phyloP scores from a whole-genome alignment of 2,888 invertebrate species.

The Drosophila monieri region DNA sequence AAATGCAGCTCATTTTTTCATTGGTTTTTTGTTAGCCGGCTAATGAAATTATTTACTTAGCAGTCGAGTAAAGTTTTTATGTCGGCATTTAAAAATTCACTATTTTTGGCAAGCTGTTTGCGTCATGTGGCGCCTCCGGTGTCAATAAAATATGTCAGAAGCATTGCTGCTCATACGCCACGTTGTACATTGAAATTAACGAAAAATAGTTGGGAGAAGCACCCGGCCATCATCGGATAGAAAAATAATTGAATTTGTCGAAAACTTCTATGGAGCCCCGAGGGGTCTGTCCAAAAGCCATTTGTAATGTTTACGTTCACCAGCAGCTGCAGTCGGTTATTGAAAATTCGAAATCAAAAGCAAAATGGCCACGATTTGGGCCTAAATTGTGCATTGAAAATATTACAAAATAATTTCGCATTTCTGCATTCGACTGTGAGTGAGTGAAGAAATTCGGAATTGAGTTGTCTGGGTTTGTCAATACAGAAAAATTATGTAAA shows the following conservation, averaged over 20 bases:
- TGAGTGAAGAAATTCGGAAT: slow-evolving; percentile 50
- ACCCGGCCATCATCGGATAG: slow-evolving; percentile 9
- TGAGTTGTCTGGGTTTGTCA: slow-evolving; percentile 58
- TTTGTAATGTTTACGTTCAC: slow-evolving; percentile 65
- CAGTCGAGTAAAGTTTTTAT: slow-evolving; percentile 38
- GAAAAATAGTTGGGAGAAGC: slow-evolving; percentile 22
- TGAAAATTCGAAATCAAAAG: slow-evolving; percentile 34
- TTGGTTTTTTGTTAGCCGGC: slow-evolving; percentile 23
- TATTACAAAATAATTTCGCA: slow-evolving; percentile 72
- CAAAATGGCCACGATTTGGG: slow-evolving; percentile 42
- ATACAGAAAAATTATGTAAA: slow-evolving; percentile 64
- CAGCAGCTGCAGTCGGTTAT: slow-evolving; percentile 43
- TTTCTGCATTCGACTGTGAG: too few species aligned
- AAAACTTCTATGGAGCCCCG: slow-evolving; percentile 18
- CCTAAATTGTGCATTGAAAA: slow-evolving; percentile 70
- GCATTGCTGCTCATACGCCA: slow-evolving; percentile 58
- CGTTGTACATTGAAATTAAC: slow-evolving; percentile 52
- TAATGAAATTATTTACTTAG: slow-evolving; percentile 76
- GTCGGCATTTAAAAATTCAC: slow-evolving; percentile 31
- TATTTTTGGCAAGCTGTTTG: slow-evolving; percentile 16
- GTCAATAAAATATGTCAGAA: slow-evolving; percentile 11
- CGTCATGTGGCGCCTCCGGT: slow-evolving; percentile 2
- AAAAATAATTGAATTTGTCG: slow-evolving; percentile 28
- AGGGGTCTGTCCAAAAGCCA: slow-evolving; percentile 54
- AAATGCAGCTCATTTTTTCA: slow-evolving; percentile 31